Evolutionary conservation across 2,797 vertebrate genomes (phyloP).

Genomic region (Trachops cirrhosus): DNA sequence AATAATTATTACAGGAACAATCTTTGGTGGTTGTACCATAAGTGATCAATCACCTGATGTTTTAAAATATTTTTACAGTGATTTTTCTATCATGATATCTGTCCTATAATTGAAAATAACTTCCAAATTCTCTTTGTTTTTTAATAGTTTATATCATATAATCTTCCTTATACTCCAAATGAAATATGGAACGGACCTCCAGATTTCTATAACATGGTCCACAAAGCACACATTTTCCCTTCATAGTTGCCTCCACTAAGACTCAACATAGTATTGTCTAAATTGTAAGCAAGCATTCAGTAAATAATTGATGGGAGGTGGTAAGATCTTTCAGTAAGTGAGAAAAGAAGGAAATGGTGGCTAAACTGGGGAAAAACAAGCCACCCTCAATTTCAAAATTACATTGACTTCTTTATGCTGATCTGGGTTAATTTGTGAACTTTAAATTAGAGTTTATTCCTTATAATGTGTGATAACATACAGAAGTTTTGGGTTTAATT

Average conservation of each 20-base stretch:
- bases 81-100: constrained; percentile 49
- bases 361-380: constrained; percentile 8
- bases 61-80: constrained; percentile 23
- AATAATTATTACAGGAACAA: constrained; percentile 1
- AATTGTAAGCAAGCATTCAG: constrained; percentile 4
- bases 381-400: constrained; percentile 25
- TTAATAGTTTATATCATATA: constrained; percentile 36
- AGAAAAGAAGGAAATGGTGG: constrained; percentile 40
- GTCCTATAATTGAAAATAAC: constrained; percentile 38
- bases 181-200: constrained; percentile 45
- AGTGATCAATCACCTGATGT: not conserved
- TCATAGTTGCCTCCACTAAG: not conserved
- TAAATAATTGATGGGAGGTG: not conserved
- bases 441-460: constrained; percentile 44
- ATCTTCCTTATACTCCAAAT: constrained; percentile 39
- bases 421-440: constrained; percentile 45
- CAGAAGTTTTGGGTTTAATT: constrained; percentile 31
- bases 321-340: not conserved
- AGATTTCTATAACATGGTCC: constrained; percentile 34
- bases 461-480: constrained; percentile 5
- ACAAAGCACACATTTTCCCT: constrained; percentile 7
- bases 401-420: not conserved
- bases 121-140: not conserved
- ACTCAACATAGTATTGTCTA: constrained; percentile 1
- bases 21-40: constrained; percentile 9